phyloP scores from a whole-genome alignment of 2,888 invertebrate species.

The Caenorhabditis doughertyi region DNA sequence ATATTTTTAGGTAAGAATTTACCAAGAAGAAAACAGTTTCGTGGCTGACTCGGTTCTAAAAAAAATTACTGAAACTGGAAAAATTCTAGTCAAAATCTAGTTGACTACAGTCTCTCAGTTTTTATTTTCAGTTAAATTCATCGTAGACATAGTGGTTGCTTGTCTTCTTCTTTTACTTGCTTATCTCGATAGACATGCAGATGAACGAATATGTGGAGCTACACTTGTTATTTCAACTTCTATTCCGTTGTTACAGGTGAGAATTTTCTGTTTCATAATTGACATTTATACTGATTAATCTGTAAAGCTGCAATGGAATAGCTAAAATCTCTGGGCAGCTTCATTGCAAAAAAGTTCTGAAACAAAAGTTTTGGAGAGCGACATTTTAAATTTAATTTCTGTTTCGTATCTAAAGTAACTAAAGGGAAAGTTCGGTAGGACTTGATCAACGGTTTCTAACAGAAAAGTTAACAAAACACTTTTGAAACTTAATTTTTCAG shows the following conservation, averaged over 20 bases:
- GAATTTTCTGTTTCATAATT: background rate
- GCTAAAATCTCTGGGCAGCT: too few relatives aligned
- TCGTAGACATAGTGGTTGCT: constrained; percentile 67
- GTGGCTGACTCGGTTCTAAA: background rate
- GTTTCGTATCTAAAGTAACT: too few relatives aligned
- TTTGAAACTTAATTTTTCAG: constrained; percentile 27
- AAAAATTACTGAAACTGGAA: background rate
- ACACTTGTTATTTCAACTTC: constrained; percentile 67
- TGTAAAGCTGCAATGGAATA: too few relatives aligned
- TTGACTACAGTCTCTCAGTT: too few relatives aligned
- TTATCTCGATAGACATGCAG: constrained; percentile 49
- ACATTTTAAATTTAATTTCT: too few relatives aligned
- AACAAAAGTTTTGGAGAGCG: too few relatives aligned
- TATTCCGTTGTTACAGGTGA: constrained; percentile 68
- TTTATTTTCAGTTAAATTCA: constrained; percentile 72
- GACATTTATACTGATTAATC: too few relatives aligned
- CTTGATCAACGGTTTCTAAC: background rate
- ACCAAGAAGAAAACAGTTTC: too few relatives aligned
- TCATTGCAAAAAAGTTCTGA: too few relatives aligned
- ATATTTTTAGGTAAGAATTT: constrained; percentile 68
- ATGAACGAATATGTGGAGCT: constrained; percentile 65
- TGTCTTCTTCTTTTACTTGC: constrained; percentile 61
- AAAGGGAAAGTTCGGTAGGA: too few relatives aligned
- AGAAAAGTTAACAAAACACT: background rate
- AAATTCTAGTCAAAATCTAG: too few relatives aligned